These are phyloP conservation scores for Melieria omissa DNA, from an alignment of 2,888 invertebrate species.

Conservation along the genomic window DNA sequence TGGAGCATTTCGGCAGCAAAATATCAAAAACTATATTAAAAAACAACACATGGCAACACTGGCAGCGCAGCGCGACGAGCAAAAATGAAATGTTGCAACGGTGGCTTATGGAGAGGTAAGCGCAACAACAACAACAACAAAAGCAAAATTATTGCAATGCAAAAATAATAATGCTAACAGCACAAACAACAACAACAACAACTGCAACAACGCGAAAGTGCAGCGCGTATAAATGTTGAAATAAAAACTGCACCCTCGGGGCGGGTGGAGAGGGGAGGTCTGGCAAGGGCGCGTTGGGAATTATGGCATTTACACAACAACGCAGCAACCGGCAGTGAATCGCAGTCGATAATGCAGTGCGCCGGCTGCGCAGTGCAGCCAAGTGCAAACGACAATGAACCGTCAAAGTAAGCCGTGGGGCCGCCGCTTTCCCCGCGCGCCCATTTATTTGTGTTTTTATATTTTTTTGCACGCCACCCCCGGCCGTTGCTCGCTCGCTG, in stretches of 20 bases:
- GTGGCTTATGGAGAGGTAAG: background rate
- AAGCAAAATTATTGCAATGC: too few relatives aligned
- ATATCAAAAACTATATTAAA: background rate
- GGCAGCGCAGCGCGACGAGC: background rate
- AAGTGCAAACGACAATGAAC: constrained; percentile 38
- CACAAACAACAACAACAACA: background rate
- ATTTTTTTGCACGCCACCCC: background rate
- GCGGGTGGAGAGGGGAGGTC: background rate
- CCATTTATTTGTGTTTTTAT: background rate
- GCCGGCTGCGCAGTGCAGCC: constrained; percentile 18
- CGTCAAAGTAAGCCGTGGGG: constrained; percentile 33
- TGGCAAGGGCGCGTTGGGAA: too few relatives aligned
- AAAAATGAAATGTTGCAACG: background rate
- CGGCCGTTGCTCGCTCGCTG: background rate
- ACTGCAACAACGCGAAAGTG: background rate
- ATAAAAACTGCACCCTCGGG: background rate
- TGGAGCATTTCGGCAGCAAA: background rate
- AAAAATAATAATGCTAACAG: too few relatives aligned
- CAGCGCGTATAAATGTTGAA: background rate
- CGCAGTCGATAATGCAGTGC: constrained; percentile 12
- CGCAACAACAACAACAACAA: too few relatives aligned
- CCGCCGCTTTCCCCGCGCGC: background rate
- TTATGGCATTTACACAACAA: too few relatives aligned
- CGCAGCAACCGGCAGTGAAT: too few relatives aligned
- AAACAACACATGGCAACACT: too few relatives aligned